Percentiles rank a stretch among this genome's conserved stretches.
These are phyloP conservation scores for Stenichneumon culpator DNA, from an alignment of 2,888 invertebrate genomes.

Conservation along the genomic window DNA sequence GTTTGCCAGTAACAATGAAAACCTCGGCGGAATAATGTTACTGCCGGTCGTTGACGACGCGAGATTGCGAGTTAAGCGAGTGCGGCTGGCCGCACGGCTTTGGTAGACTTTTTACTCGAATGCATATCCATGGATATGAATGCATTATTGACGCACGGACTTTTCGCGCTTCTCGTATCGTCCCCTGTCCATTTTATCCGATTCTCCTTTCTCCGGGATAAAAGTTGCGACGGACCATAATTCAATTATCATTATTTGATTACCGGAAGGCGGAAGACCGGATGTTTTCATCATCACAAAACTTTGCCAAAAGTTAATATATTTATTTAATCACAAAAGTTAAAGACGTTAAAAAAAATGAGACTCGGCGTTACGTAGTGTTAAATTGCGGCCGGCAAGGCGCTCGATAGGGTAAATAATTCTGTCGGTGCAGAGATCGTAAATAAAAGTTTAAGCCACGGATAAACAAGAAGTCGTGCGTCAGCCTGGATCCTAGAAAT, in stretches of 20 bases:
- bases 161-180: neutral
- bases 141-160: neutral
- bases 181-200: neutral
- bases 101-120: neutral
- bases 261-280: neutral
- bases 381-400: neutral
- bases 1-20: constrained; percentile 79
- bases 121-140: neutral
- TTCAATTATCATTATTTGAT: neutral
- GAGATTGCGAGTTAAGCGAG: constrained; percentile 27
- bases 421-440: constrained; percentile 27
- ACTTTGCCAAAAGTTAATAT: neutral
- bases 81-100: neutral
- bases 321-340: neutral
- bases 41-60: constrained; percentile 57
- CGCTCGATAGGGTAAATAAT: constrained; percentile 50
- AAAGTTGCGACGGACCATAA: neutral
- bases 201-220: neutral
- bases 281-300: neutral
- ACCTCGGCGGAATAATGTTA: constrained; percentile 76
- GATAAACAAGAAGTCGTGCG: neutral
- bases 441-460: constrained; percentile 24
- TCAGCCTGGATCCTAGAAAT: constrained; percentile 12
- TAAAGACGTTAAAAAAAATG: neutral
- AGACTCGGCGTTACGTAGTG: neutral